These are phyloP conservation scores for Cephus cinctus DNA, from an alignment of 1,140 invertebrate species.

Conservation along the genomic window DNA sequence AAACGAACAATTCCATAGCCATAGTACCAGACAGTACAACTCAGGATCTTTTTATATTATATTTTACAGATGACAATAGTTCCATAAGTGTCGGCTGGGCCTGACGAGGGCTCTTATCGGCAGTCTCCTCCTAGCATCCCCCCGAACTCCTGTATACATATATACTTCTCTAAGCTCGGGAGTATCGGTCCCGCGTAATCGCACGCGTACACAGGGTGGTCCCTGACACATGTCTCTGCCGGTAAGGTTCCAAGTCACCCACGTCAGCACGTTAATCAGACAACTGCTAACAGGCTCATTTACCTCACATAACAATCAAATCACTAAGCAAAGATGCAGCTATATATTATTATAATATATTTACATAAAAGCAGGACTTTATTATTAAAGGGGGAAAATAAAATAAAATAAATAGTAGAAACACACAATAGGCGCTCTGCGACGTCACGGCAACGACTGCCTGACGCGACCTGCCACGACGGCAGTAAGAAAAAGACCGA, in stretches of 20 bases:
- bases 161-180: no score
- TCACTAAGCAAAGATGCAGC: conserved; percentile 52
- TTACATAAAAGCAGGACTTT: conserved; percentile 53
- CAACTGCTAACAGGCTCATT: conserved; percentile 51
- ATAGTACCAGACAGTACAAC: conserved; percentile 59
- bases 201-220: no score
- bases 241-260: no score
- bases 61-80: conserved; percentile 60
- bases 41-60: conserved; percentile 58
- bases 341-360: conserved; percentile 57
- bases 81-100: conserved; percentile 44
- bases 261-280: no score
- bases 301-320: conserved; percentile 58
- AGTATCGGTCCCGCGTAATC: no score
- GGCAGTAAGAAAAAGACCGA: conserved; percentile 11
- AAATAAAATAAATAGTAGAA: conserved; percentile 9
- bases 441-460: conserved; percentile 51
- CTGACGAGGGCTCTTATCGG: no score
- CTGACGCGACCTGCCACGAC: conserved; percentile 14
- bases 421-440: conserved; percentile 51
- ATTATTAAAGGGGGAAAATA: conserved; percentile 11
- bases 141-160: conserved; percentile 25
- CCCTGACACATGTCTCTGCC: no score
- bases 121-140: not conserved
- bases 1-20: conserved; percentile 56